A percentile compares a stretch with the other conserved stretches of the same genome.
Evolutionary conservation across 1,140 invertebrate species (phyloP).

Genomic region (Brachionus paranguensis): DNA sequence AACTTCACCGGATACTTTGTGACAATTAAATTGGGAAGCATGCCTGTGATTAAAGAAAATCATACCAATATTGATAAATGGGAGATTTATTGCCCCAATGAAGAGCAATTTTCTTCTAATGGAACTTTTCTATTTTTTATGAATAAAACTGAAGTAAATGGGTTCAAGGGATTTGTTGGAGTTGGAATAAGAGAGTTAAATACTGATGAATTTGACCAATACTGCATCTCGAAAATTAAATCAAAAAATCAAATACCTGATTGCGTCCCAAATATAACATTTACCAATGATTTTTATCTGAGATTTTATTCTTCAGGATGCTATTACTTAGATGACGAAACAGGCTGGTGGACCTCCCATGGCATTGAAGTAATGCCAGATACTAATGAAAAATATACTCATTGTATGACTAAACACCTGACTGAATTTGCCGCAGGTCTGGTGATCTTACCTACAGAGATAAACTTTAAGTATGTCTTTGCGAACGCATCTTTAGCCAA

Average conservation of each 20-base stretch:
- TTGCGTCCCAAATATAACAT: not conserved
- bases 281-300: slow-evolving; percentile 43
- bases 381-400: slow-evolving; percentile 42
- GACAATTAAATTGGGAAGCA: not conserved
- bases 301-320: slow-evolving; percentile 42
- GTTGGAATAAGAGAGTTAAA: slow-evolving; percentile 24
- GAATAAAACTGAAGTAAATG: slow-evolving; percentile 13
- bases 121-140: not conserved
- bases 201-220: not conserved
- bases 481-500: slow-evolving; percentile 58
- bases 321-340: slow-evolving; percentile 42
- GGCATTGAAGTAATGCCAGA: slow-evolving; percentile 45
- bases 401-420: slow-evolving; percentile 52
- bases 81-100: not conserved
- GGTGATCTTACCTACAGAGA: slow-evolving; percentile 52
- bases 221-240: not conserved
- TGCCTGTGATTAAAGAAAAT: not conserved
- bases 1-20: not conserved
- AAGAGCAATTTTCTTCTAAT: not conserved
- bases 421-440: slow-evolving; percentile 54
- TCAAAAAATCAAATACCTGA: not conserved
- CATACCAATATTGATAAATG: not conserved
- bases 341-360: slow-evolving; percentile 43
- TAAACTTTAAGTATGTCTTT: slow-evolving; percentile 55
- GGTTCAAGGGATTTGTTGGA: slow-evolving; percentile 16